Conservation (phyloP, 2,888 invertebrate genomes). For the Lycaena phlaeas region DNA sequence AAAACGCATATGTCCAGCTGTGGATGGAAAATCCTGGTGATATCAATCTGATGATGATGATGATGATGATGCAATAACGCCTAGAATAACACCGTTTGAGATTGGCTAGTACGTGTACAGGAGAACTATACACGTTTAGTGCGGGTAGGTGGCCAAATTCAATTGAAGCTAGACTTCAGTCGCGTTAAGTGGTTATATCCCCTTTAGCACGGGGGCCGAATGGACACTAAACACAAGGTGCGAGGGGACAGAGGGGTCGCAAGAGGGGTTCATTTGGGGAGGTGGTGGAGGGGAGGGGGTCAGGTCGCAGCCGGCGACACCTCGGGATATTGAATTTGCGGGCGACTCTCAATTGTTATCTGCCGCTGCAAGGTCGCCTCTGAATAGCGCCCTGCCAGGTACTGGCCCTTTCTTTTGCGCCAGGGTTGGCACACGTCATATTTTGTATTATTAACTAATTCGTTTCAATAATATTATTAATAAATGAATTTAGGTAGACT, state of each 20-base stretch:
- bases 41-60: no score
- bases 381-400: conserved; percentile 47
- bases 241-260: conserved; percentile 21
- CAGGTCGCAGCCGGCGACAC: conserved; percentile 44
- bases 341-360: conserved; percentile 66
- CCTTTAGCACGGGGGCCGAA: conserved; percentile 45
- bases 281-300: conserved; percentile 20
- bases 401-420: conserved; percentile 52
- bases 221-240: conserved; percentile 57
- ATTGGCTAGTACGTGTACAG: conserved; percentile 16
- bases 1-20: no score
- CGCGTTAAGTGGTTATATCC: conserved; percentile 69
- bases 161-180: conserved; percentile 62
- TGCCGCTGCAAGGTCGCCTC: conserved; percentile 62
- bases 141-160: conserved; percentile 45
- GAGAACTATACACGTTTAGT: no score
- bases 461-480: conserved; percentile 16
- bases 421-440: conserved; percentile 42
- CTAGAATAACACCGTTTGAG: no score
- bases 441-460: conserved; percentile 2
- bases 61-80: no score
- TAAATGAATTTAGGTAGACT: no score
- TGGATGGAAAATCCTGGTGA: no score
- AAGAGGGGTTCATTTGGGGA: conserved; percentile 20
- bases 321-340: conserved; percentile 70